Evolutionary conservation across 2,888 invertebrate genomes (phyloP), one percentile per base, ranked within the genome.

Genomic region (Theretra japonica): DNA sequence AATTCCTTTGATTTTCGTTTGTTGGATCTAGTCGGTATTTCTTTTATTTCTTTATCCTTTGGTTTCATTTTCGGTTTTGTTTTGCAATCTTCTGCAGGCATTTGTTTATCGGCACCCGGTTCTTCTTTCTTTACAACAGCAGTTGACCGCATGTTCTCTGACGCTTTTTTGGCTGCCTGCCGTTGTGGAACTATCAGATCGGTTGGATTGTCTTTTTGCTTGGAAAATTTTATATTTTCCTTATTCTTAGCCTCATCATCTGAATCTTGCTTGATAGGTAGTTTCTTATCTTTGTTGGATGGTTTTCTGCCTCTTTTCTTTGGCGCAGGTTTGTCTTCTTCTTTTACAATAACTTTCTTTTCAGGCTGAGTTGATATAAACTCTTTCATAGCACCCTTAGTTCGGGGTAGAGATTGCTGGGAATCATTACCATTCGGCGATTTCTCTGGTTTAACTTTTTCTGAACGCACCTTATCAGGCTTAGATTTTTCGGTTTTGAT

Each of bases 101-200:
- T 75, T 74, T 80, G 87, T 80, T 91, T 93, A 28, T 93, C 92
- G 21, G 78, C 71, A 33, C 76, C 73, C n/a, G 80, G 73, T 73
- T 92, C 94, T 41, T 95, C 91, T 82, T 94, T 90, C 75, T 92
- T 93, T 17, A 90, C 89, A 6, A 90, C 92, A 78, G 95, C 96
- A 68, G 96, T 96, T 25, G 96, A 96, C 74, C 96, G 96, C 96
- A 98, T 96, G 84, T 97, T 98, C 89, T 98, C 98, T 1, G 97
- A 97, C 0, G 98, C 98, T 86, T 98, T 98, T 87, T 98, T 98
- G 33, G 98, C 98, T 41, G 98, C 98, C 90, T 98, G 97, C 70
- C 98, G 94, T 86, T 98, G 98, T 2, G 98, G 98, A 59, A 98
- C 98, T 77, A 98, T 98, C 70, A 98, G 94, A 90, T 98, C 97